phyloP scores from a whole-genome alignment of 1,140 invertebrate species.

The Oryzaephilus surinamensis region DNA sequence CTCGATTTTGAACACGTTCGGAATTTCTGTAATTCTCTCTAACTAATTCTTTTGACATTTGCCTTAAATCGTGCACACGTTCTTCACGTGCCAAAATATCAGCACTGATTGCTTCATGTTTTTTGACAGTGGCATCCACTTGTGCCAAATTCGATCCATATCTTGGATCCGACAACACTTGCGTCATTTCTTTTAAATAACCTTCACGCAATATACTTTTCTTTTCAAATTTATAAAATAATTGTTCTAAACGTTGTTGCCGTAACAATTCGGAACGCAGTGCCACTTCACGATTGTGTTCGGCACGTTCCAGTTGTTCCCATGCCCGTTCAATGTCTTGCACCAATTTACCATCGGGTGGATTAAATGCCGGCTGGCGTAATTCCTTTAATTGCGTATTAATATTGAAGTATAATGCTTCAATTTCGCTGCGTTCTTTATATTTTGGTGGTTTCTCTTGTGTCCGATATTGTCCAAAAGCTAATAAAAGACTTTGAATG shows the following conservation, averaged over 20 bases:
- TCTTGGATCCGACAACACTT: slow-evolving; percentile 85
- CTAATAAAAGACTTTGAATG: slow-evolving; percentile 79
- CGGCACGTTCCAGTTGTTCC: slow-evolving; percentile 85
- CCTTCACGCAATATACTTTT: slow-evolving; percentile 87
- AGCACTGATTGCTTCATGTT: slow-evolving; percentile 95
- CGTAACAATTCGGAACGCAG: slow-evolving; percentile 82
- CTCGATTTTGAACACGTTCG: slow-evolving; percentile 69
- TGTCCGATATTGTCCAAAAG: slow-evolving; percentile 93
- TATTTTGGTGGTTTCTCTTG: slow-evolving; percentile 98
- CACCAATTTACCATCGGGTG: slow-evolving; percentile 82
- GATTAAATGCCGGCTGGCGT: slow-evolving; percentile 78
- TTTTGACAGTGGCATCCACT: slow-evolving; percentile 95
- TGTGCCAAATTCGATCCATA: slow-evolving; percentile 84
- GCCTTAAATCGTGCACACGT: slow-evolving; percentile 84
- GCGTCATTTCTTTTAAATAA: slow-evolving; percentile 97
- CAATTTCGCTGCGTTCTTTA: slow-evolving; percentile 92
- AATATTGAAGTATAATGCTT: slow-evolving; percentile 92
- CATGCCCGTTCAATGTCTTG: slow-evolving; percentile 91
- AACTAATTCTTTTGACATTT: slow-evolving; percentile 84
- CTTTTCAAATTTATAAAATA: slow-evolving; percentile 92
- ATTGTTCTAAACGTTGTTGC: slow-evolving; percentile 88
- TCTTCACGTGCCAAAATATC: slow-evolving; percentile 93
- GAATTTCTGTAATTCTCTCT: slow-evolving; percentile 85
- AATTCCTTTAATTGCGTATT: slow-evolving; percentile 92
- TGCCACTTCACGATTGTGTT: slow-evolving; percentile 88